Base-by-base conservation (phyloP, 2,797 vertebrate genomes). In the Sebastes variabilis region DNA sequence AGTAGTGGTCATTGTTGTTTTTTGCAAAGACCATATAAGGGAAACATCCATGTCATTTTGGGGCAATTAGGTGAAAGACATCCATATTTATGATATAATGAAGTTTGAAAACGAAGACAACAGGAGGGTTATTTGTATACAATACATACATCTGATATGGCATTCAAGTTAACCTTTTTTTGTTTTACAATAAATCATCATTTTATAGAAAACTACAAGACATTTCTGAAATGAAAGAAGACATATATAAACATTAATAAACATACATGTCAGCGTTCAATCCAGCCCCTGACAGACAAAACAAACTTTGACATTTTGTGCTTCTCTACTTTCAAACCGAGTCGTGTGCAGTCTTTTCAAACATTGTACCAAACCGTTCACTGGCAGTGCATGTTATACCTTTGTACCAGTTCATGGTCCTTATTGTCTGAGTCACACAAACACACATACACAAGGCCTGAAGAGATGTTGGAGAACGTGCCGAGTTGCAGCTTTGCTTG, bases 181-280 rank as follows among this genome's bases (percentile, higher is more conserved):
- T 25, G 0, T 30, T 52, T 54, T 25, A 58, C 4, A 52, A 52
- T 30, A 67, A 32, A 46, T 36, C 18, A 4, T 61, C 18, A 42
- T 1, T 13, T 66, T 56, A 1, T 22, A 11, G 5, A 58, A 34
- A 81, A 24, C 2, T 38, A 52, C 8, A 52, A 34, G 4, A 77
- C 52, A 29, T 20, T 2, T 8, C 5, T 24, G 20, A 36, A 75
- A 65, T 34, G 4, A 60, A 67, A 46, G 2, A 49, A 65, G 2
- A 70, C 3, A 18, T 75, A 82, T 79, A 52, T 83, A 83, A 34
- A 34, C 74, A 82, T 42, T 3, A 16, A 24, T 3, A 16, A 24
- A 49, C 42, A 61, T 29, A 52, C 34, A 25, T 46, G 8, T 62
- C 3, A 30, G 38, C 0, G 18, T 11, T 7, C 5, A 36, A 8